Percentiles rank a stretch among this genome's conserved stretches.
Evolutionary conservation across 2,113 vertebrate species (phyloP).

Genomic region (Cepphus grylle): DNA sequence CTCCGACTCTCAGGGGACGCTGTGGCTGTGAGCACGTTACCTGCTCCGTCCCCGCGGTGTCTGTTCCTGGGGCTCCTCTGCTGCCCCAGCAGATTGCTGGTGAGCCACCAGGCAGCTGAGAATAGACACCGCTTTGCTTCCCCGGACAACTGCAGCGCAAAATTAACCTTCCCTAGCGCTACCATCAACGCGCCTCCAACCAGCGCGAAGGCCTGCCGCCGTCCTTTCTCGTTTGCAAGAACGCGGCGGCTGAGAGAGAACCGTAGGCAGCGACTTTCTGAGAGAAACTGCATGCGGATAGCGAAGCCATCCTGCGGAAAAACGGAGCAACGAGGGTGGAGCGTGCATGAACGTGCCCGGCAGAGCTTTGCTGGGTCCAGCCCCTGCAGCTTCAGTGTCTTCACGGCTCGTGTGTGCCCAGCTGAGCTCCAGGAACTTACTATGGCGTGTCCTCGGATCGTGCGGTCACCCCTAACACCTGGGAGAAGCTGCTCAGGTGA

Average conservation of each 20-base stretch:
- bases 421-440: neutral
- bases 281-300: accelerated
- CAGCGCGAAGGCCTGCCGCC: neutral
- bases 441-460: accelerated
- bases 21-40: neutral
- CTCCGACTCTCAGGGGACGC: neutral
- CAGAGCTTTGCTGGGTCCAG: neutral
- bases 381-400: neutral
- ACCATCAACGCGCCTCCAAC: neutral
- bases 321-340: neutral
- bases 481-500: neutral
- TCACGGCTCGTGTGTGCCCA: neutral
- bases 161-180: neutral
- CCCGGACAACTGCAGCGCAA: neutral
- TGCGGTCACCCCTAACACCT: neutral
- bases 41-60: neutral
- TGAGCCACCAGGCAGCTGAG: neutral
- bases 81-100: neutral
- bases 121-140: neutral
- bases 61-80: neutral
- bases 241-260: neutral
- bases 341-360: accelerated
- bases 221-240: neutral
- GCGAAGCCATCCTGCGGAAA: neutral
- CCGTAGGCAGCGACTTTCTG: neutral